Percentiles rank a stretch among this genome's conserved stretches.
Conservation (phyloP, 2,888 invertebrate genomes). For the Agonopterix alstromeriana region DNA sequence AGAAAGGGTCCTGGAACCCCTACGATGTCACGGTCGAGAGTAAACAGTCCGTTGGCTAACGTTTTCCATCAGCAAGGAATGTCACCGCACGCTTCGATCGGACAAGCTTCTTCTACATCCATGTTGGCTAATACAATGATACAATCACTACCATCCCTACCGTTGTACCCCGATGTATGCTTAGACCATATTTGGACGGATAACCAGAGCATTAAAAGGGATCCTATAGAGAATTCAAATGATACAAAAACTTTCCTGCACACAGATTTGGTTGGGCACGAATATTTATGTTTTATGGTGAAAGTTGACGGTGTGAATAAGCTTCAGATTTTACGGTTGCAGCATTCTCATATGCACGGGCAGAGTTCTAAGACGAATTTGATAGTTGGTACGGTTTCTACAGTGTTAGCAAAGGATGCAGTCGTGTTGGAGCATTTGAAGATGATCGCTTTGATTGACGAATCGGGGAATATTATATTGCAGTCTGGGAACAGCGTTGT, state of each 20-base stretch:
- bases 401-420: slow-evolving; percentile 90
- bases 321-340: slow-evolving; percentile 81
- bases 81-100: slow-evolving; percentile 64
- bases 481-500: slow-evolving; percentile 90
- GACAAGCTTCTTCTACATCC: slow-evolving; percentile 61
- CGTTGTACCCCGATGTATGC: slow-evolving; percentile 90
- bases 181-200: slow-evolving; percentile 95
- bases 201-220: slow-evolving; percentile 55
- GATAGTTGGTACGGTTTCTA: slow-evolving; percentile 84
- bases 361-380: slow-evolving; percentile 75
- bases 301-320: slow-evolving; percentile 63
- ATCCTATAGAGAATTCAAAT: slow-evolving; percentile 44
- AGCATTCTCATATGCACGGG: slow-evolving; percentile 75
- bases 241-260: slow-evolving; percentile 85
- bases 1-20: slow-evolving; percentile 46
- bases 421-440: slow-evolving; percentile 86
- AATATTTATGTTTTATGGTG: slow-evolving; percentile 86
- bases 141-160: slow-evolving; percentile 76
- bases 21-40: slow-evolving; percentile 38
- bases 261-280: slow-evolving; percentile 90
- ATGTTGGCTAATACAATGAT: slow-evolving; percentile 65
- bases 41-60: slow-evolving; percentile 66
- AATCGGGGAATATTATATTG: slow-evolving; percentile 84
- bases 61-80: slow-evolving; percentile 64
- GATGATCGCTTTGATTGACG: slow-evolving; percentile 90